Base-by-base conservation (phyloP, 2,113 vertebrate species). In the Sinocyclocheilus rhinocerous region DNA sequence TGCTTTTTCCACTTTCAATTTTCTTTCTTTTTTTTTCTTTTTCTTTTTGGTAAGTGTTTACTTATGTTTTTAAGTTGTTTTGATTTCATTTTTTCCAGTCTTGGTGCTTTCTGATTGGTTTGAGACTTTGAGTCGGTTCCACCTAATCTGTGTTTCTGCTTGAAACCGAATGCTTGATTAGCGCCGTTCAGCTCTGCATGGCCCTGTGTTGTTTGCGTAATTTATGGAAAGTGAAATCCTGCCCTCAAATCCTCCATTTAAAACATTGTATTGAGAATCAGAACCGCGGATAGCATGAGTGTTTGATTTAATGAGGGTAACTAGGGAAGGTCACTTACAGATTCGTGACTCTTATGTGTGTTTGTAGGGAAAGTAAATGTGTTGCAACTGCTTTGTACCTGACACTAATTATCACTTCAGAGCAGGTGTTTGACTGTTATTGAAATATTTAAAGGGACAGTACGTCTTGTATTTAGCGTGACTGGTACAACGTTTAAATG, bases 151-250 rank as follows among this genome's bases (percentile, higher is more conserved):
- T 63, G 67, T 50, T 83, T 39, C 65, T 80, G 36, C 77, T 16
- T 61, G 55, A 85, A 88, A 24, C 77, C 70, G 29, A 52, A 57
- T 1, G 57, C 48, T 78, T 89, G 86, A 73, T 88, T 86, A 76
- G 86, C 39, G 48, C 69, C 48, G 73, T 84, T 72, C 55, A 24
- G 55, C 83, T 33, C 39, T 83, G 76, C 4, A 26, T 52, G 72
- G 85, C 86, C 77, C 80, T 67, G 81, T 86, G 65, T 67, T 83
- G 50, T 85, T 88, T 82, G 76, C 45, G 80, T 87, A 59, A 85
- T 80, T 81, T 81, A 67, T 67, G 61, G n/a, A 81, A 81, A 81
- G 55, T 26, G 72, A 87, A 87, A 87, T 85, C 24, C 55, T 80
- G 77, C 29, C 57, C 65, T 85, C n/a, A 80, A 85, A 80, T 85